phyloP scores from a whole-genome alignment of 2,888 invertebrate species.

The Melipona beecheii region DNA sequence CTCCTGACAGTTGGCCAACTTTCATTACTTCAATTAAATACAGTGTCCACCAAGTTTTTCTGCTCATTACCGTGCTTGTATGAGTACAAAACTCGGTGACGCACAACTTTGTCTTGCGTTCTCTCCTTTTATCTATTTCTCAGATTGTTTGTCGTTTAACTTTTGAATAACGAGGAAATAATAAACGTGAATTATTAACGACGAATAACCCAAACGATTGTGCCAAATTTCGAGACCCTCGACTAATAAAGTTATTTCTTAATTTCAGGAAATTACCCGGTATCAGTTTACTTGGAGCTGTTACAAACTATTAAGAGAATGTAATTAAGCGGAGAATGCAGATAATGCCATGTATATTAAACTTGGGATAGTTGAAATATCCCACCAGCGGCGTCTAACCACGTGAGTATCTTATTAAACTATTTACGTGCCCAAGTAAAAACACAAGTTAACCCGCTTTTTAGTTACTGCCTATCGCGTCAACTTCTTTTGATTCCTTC shows the following conservation, averaged over 20 bases:
- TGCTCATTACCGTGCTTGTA: conserved; percentile 37
- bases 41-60: conserved; percentile 38
- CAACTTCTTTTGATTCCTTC: background rate
- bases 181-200: background rate
- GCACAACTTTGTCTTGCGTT: conserved; percentile 28
- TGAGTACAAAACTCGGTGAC: conserved; percentile 23
- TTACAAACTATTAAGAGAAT: conserved; percentile 75
- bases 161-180: background rate
- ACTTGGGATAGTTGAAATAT: conserved; percentile 69
- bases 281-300: conserved; percentile 52
- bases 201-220: background rate
- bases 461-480: background rate
- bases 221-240: background rate
- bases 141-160: background rate
- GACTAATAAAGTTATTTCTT: conserved; percentile 39
- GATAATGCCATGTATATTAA: conserved; percentile 75
- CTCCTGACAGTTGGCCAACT: conserved; percentile 37
- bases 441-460: conserved; percentile 1
- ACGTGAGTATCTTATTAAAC: conserved; percentile 61
- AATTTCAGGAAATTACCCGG: conserved; percentile 32
- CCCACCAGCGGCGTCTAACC: conserved; percentile 60
- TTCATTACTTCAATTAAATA: conserved; percentile 57
- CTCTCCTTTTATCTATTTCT: background rate
- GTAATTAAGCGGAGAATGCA: conserved; percentile 78
- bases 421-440: conserved; percentile 44